A percentile compares a stretch with the other conserved stretches of the same genome.
These are phyloP conservation scores for Lathamus discolor DNA, from an alignment of 2,113 vertebrate genomes.

Conservation along the genomic window DNA sequence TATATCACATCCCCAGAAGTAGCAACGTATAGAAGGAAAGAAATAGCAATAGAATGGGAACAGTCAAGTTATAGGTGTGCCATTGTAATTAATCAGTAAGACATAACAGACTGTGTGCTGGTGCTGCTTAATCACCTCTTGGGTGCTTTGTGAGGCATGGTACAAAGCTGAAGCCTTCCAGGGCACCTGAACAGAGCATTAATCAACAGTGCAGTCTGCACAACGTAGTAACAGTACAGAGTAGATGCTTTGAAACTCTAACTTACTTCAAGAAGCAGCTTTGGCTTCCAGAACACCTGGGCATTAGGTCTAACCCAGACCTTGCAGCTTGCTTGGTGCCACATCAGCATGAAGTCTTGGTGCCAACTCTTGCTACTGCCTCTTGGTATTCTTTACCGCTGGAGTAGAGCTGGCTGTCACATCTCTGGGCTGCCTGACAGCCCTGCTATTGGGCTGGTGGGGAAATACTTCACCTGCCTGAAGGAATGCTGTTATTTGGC, in stretches of 20 bases:
- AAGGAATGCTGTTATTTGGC: not conserved
- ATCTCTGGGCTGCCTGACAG: not conserved
- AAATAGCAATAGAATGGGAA: not conserved
- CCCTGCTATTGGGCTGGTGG: not conserved
- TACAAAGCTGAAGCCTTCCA: not conserved
- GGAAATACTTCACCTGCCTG: not conserved
- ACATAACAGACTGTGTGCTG: not conserved
- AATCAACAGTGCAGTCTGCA: not conserved
- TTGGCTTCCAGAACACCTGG: accelerated
- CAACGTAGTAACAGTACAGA: not conserved
- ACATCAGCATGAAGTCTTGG: not conserved
- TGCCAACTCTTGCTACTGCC: not conserved
- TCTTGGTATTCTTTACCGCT: accelerated
- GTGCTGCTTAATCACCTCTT: not conserved
- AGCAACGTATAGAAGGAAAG: not conserved
- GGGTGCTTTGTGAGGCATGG: not conserved
- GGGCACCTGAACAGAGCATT: not conserved
- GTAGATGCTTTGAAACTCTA: not conserved
- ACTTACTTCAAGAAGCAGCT: not conserved
- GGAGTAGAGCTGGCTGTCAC: not conserved
- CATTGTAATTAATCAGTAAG: constrained; percentile 6
- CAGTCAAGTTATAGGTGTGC: constrained; percentile 1
- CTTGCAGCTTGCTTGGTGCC: not conserved
- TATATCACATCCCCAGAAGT: not conserved
- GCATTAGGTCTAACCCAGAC: not conserved